Percentiles rank a stretch among this genome's conserved stretches.
These are phyloP conservation scores for Lordiphosa mommai DNA, from an alignment of 1,140 invertebrate genomes.

Conservation along the genomic window DNA sequence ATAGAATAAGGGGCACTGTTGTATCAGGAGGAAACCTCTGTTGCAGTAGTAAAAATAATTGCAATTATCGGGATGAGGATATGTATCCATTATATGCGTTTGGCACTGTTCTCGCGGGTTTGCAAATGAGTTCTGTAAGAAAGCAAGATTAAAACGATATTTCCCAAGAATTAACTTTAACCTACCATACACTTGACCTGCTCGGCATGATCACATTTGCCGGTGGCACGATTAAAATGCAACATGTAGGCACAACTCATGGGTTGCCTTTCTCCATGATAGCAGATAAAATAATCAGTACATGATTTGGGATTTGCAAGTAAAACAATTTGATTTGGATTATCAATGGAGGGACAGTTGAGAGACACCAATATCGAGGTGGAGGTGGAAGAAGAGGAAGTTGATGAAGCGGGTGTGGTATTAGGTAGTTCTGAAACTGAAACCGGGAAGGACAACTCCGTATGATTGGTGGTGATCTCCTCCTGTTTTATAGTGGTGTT, in stretches of 20 bases:
- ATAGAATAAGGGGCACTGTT: conserved; percentile 70
- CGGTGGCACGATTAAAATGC: conserved; percentile 58
- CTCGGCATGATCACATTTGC: conserved; percentile 68
- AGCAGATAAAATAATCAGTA: conserved; percentile 68
- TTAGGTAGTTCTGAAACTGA: too few species aligned
- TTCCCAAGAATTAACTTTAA: neutral
- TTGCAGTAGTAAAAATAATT: conserved; percentile 70
- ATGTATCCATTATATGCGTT: conserved; percentile 49
- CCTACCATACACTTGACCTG: conserved; percentile 62
- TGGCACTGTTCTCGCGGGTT: conserved; percentile 61
- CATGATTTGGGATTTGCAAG: conserved; percentile 59
- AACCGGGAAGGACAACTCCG: too few species aligned
- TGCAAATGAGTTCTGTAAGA: conserved; percentile 23
- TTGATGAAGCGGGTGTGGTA: neutral
- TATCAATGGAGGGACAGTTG: conserved; percentile 50
- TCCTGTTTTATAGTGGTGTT: neutral
- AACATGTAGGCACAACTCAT: conserved; percentile 59
- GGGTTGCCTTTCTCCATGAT: conserved; percentile 45
- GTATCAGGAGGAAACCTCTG: conserved; percentile 55
- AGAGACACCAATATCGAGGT: conserved; percentile 17
- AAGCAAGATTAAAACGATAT: neutral
- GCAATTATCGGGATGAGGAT: conserved; percentile 68
- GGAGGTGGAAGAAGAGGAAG: neutral
- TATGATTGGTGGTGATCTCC: neutral
- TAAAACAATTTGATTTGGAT: conserved; percentile 44